Conservation (phyloP, 2,888 invertebrate genomes). For the Drosophila siamana region DNA sequence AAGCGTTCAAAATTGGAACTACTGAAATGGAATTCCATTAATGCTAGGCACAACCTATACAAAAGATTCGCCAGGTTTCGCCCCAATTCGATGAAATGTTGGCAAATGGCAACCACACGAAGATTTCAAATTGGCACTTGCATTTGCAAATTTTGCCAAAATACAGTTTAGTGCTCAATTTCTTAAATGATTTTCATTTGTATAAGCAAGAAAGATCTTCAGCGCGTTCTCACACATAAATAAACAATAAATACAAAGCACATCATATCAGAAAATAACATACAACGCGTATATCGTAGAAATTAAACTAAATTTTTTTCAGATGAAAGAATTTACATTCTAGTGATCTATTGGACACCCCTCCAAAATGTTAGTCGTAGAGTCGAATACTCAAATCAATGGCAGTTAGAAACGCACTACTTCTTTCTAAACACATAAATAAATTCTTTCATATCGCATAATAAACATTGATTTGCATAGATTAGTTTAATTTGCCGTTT, state of each 20-base stretch:
- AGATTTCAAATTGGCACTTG: constrained; percentile 65
- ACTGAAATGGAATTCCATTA: constrained; percentile 46
- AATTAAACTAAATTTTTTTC: constrained; percentile 9
- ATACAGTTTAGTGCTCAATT: constrained; percentile 70
- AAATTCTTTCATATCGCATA: constrained; percentile 21
- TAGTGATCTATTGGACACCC: constrained; percentile 29
- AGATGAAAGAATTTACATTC: constrained; percentile 7
- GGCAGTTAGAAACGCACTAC: constrained; percentile 9
- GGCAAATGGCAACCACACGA: constrained; percentile 47
- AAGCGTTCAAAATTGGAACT: constrained; percentile 70
- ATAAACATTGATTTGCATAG: constrained; percentile 23
- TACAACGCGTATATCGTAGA: constrained; percentile 48
- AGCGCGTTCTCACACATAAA: constrained; percentile 49
- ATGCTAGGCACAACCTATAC: constrained; percentile 47
- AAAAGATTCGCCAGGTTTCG: constrained; percentile 73
- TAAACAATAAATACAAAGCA: constrained; percentile 56
- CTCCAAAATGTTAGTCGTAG: constrained; percentile 23
- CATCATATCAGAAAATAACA: constrained; percentile 57
- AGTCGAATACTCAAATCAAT: constrained; percentile 1
- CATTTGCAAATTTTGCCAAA: constrained; percentile 80
- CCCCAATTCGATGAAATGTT: constrained; percentile 52
- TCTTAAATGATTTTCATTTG: constrained; percentile 37
- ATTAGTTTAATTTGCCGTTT: constrained; percentile 23
- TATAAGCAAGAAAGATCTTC: constrained; percentile 11
- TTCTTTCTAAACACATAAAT: neutral